Evolutionary conservation across 2,797 vertebrate species (phyloP).

Genomic region (Melopsittacus undulatus): DNA sequence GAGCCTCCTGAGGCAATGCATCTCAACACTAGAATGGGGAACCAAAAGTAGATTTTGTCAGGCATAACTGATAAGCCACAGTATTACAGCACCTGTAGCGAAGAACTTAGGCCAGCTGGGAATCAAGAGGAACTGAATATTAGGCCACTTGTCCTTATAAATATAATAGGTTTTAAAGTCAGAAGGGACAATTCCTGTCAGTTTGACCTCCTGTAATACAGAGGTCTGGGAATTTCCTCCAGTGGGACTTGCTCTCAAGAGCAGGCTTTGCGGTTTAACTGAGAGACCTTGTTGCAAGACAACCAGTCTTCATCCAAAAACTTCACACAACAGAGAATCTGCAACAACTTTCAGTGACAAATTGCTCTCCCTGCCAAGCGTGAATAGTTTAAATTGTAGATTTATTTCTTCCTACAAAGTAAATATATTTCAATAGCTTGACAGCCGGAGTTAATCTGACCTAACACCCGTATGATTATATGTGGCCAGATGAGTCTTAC

Average conservation of each 20-base stretch:
- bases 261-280: background rate
- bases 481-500: background rate
- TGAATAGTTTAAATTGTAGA: slow-evolving; percentile 14
- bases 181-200: background rate
- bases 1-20: background rate
- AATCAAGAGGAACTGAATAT: background rate
- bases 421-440: slow-evolving; percentile 20
- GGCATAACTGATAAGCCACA: background rate
- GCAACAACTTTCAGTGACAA: slow-evolving; percentile 2
- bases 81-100: background rate
- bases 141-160: background rate
- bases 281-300: background rate
- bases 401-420: slow-evolving; percentile 49
- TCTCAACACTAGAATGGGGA: background rate
- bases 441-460: background rate
- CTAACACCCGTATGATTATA: background rate
- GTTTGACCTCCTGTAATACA: background rate
- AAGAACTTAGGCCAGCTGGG: background rate
- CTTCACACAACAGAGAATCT: background rate
- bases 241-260: background rate
- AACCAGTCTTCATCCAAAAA: background rate
- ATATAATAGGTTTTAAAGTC: background rate
- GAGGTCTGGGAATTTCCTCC: slow-evolving; percentile 43
- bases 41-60: background rate
- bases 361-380: slow-evolving; percentile 13